phyloP scores from a whole-genome alignment of 2,888 invertebrate species.

The Spodoptera exigua region DNA sequence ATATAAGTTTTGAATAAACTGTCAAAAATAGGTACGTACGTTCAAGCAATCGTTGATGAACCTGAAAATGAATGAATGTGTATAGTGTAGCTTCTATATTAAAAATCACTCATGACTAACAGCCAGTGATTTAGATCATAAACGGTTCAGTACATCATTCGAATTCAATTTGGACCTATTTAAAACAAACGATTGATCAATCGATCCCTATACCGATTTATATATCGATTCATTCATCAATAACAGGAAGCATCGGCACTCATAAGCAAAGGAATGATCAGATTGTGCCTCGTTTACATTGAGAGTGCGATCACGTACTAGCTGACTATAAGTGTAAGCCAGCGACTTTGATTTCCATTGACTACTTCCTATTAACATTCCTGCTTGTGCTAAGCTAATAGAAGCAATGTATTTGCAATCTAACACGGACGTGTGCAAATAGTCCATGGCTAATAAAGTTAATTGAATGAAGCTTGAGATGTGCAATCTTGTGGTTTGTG shows the following conservation, averaged over 20 bases:
- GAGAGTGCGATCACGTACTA: constrained; percentile 40
- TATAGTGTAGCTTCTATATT: too few relatives aligned
- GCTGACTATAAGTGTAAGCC: constrained; percentile 26
- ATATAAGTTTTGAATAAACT: too few relatives aligned
- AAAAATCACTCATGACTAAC: not conserved
- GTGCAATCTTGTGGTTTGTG: not conserved
- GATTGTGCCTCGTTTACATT: constrained; percentile 28
- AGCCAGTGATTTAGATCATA: constrained; percentile 5
- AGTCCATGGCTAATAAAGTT: constrained; percentile 30
- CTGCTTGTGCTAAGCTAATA: constrained; percentile 16
- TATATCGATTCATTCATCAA: constrained; percentile 29
- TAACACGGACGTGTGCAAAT: constrained; percentile 13
- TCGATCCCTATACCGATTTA: too few relatives aligned
- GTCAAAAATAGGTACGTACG: too few relatives aligned
- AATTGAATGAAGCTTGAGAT: constrained; percentile 20
- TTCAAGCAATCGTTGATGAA: too few relatives aligned
- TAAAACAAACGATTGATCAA: constrained; percentile 12
- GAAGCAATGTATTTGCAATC: constrained; percentile 41
- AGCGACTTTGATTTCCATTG: constrained; percentile 43
- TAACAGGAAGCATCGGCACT: constrained; percentile 41
- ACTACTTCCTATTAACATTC: constrained; percentile 37
- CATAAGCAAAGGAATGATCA: constrained; percentile 31
- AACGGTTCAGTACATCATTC: not conserved
- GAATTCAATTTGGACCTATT: constrained; percentile 20
- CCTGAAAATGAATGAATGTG: too few relatives aligned